Evolutionary conservation across 2,888 invertebrate genomes (phyloP), one percentile per base, ranked within the genome.

Genomic region (Euplagia quadripunctaria): DNA sequence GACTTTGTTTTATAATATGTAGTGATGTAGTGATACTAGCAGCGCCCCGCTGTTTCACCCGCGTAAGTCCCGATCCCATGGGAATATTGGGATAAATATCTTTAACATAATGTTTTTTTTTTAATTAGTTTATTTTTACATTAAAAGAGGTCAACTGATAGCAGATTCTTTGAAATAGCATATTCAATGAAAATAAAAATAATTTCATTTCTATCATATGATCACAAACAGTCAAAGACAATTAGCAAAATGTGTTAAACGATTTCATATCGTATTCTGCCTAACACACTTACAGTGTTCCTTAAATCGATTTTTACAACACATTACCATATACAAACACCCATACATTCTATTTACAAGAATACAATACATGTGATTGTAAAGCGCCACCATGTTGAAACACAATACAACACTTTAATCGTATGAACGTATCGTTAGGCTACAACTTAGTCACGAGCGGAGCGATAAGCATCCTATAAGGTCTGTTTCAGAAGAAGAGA

Each of bases 341-440:
- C 4, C 68, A 74, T 67, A 66, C 55, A 64, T 46, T 68, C 68
- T 67, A 71, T 75, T 76, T 76, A 75, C 75, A 75, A 76, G 72
- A 77, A 77, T 67, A 77, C 78, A 84, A 80, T 79, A 75, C 75
- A 55, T 65, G 58, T 74, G 63, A 75, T 76, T 73, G 75, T 74
- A 70, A 68, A 80, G 77, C 78, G 80, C 79, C 83, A 74, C 73
- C 16, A 70, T 70, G 69, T 42, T 75, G 71, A 64, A 67, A 77
- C 77, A 83, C 82, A 82, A 80, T 80, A 75, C 76, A 67, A 72
- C 80, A 77, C 70, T 64, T 70, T 81, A 81, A 85, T 83, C 68
- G 65, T 70, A 70, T 72, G 67, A 58, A 67, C 61, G 52, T 63
- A 76, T 67, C 41, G 55, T 71, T 71, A 69, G 61, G 68, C 64